phyloP scores from a whole-genome alignment of 2,113 vertebrate genomes.

The Poicephalus meyeri region DNA sequence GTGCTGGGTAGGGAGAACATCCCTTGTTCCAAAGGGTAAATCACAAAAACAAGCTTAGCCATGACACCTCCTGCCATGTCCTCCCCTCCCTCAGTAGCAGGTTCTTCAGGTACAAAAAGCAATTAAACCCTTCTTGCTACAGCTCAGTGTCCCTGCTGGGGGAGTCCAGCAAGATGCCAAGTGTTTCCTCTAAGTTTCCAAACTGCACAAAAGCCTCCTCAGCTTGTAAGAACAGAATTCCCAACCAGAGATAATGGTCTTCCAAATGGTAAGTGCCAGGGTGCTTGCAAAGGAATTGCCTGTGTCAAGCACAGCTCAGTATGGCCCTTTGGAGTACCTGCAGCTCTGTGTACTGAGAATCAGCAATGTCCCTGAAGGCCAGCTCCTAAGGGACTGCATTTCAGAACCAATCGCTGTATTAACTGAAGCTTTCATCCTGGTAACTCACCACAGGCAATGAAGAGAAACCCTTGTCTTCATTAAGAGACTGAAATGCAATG shows the following conservation, averaged over 20 bases:
- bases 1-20: background rate
- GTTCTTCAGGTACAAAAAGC: constrained; percentile 1
- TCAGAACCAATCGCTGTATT: background rate
- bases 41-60: background rate
- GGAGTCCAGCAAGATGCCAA: background rate
- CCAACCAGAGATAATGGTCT: background rate
- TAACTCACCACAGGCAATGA: background rate
- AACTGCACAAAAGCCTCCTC: background rate
- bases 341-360: background rate
- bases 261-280: background rate
- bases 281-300: background rate
- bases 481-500: background rate
- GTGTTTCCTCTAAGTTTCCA: background rate
- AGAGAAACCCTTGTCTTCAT: background rate
- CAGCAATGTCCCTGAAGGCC: background rate
- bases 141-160: background rate
- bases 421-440: background rate
- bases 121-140: background rate
- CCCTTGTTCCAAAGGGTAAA: background rate
- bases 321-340: background rate
- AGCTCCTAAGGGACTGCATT: background rate
- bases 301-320: background rate
- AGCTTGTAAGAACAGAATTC: background rate
- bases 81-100: background rate
- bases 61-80: background rate